Base-by-base conservation (phyloP, 92 coral and sea anemone species). In the Palythoa grandiflora region DNA sequence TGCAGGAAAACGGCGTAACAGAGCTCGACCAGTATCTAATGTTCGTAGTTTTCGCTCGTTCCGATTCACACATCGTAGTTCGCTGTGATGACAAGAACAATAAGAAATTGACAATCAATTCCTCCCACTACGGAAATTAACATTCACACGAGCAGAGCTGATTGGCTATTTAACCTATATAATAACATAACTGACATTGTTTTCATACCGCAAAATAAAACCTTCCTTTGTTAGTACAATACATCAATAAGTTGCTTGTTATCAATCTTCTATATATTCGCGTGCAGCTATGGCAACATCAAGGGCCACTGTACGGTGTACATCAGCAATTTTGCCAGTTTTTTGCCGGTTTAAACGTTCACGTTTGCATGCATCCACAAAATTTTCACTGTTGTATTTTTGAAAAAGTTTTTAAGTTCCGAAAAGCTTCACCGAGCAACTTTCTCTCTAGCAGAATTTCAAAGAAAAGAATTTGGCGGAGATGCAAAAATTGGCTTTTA, bases 111-210 rank as follows among this genome's bases (percentile, higher is more conserved):
- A 44, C 50, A 44, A 28, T 50, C 20, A 39, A 15, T 11, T 19
- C 80, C 80, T 76, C 91, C 95, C 91, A 83, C 89, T 73, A 66
- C 91, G 93, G 93, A 91, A 91, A 79, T 87, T 87, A 92, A 79
- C 91, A 83, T 72, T 60, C 52, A 76, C 17, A 76, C 63, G 87
- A 65, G 83, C 76, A 90, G 73, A 88, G 86, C 71, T 84, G 89
- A 94, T 92, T 94, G 96, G 96, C 70, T 84, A 52, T 40, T 38
- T 71, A 36, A 35, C 59, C 89, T 84, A 87, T 80, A 94, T 88
- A 94, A 94, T 92, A 92, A 84, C 96, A 94, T 94, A 75, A 75
- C 87, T 92, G 71, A 39, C 92, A 92, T 94, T 77, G 88, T 90
- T 90, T 54, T 79, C 86, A 90, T 94, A 73, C 93, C 92, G 54